A percentile compares a stretch with the other conserved stretches of the same genome.
Conservation (phyloP, 1,140 invertebrate species). For the Gryllus bimaculatus region DNA sequence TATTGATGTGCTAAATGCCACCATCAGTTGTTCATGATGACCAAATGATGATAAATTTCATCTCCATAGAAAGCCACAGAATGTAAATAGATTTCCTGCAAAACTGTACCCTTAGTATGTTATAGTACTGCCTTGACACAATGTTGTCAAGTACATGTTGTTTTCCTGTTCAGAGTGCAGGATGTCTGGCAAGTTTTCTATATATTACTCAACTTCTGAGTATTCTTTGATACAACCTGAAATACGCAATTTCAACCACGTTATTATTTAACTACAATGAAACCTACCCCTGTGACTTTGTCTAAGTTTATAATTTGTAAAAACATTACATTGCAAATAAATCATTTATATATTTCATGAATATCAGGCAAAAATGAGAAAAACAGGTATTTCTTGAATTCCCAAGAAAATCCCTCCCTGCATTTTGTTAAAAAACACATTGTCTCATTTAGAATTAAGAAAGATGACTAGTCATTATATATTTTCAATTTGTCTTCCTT, state of each 20-base stretch:
- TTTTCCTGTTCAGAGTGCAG: not conserved
- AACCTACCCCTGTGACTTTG: no score
- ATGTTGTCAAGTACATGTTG: not conserved
- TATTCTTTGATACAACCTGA: not conserved
- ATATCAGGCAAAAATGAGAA: not conserved
- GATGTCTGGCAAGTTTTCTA: not conserved
- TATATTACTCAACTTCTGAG: not conserved
- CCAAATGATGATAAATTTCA: not conserved
- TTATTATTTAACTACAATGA: not conserved
- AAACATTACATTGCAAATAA: slow-evolving; percentile 6
- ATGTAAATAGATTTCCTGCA: not conserved
- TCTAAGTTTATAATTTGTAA: no score
- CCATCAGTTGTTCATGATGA: not conserved
- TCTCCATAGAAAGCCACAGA: not conserved
- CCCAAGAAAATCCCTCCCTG: not conserved
- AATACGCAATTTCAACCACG: not conserved
- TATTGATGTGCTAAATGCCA: not conserved
- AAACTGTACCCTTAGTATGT: not conserved
- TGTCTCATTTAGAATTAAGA: slow-evolving; percentile 9
- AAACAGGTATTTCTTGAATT: no score
- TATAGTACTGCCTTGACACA: not conserved
- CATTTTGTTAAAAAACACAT: not conserved
- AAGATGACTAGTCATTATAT: slow-evolving; percentile 17
- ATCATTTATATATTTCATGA: no score
- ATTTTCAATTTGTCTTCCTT: slow-evolving; percentile 20